Conservation (phyloP, 2,797 vertebrate genomes). For the Nyctalus aviator region DNA sequence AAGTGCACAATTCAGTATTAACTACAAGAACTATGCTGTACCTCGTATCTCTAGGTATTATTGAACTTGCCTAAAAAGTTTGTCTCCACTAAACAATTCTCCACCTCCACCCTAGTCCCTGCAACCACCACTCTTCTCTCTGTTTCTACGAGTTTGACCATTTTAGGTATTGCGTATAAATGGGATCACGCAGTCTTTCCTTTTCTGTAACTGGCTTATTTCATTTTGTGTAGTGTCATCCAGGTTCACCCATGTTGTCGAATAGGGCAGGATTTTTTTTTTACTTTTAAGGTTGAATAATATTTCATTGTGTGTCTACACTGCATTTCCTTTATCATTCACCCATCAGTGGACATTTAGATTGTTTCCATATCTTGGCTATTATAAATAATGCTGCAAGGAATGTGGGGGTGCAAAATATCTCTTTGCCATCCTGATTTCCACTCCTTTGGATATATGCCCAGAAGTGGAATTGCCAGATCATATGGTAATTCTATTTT, state of each 20-base stretch:
- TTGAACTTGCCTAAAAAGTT: not conserved
- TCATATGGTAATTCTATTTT: not conserved
- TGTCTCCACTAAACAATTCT: not conserved
- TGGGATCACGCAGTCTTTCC: not conserved
- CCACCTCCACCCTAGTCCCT: too few relatives aligned
- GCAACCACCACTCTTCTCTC: not conserved
- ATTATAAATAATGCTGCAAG: not conserved
- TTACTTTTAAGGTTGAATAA: not conserved
- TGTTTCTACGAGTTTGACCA: not conserved
- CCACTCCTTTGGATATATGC: not conserved
- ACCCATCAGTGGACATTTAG: not conserved
- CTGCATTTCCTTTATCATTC: not conserved
- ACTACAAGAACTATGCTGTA: not conserved
- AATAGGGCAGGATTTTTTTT: not conserved
- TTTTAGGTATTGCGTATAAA: not conserved
- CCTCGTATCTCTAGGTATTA: not conserved
- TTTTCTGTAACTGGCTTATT: not conserved
- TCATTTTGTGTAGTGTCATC: not conserved
- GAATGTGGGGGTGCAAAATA: not conserved
- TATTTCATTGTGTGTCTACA: not conserved
- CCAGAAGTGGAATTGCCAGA: not conserved
- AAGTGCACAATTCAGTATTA: not conserved
- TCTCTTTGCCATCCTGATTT: not conserved
- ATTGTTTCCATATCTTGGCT: not conserved
- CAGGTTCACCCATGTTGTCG: not conserved